A percentile compares a stretch with the other conserved stretches of the same genome.
phyloP scores from a whole-genome alignment of 92 coral and sea anemone genomes.

The Epizoanthus scotinus region DNA sequence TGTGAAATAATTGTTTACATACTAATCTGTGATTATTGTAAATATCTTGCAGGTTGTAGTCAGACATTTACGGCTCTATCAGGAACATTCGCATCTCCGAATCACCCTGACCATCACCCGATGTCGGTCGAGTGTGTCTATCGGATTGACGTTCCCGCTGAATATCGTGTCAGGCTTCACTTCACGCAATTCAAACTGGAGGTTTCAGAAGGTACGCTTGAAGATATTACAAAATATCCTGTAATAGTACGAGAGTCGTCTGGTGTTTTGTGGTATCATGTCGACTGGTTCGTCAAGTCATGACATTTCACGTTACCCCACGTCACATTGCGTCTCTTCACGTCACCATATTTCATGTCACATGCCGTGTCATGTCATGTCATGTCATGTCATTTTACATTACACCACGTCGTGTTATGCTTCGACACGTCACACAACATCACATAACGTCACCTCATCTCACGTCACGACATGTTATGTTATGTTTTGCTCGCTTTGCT shows the following conservation, averaged over 20 bases:
- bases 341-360: too few relatives aligned
- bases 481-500: too few relatives aligned
- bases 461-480: too few relatives aligned
- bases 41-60: slow-evolving; percentile 69
- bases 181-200: slow-evolving; percentile 81
- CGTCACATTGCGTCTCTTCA: too few relatives aligned
- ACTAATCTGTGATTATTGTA: not conserved
- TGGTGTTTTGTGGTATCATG: not conserved
- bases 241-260: not conserved
- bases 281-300: not conserved
- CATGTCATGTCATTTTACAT: not conserved
- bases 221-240: not conserved
- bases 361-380: not conserved
- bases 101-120: slow-evolving; percentile 84
- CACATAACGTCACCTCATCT: too few relatives aligned
- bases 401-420: too few relatives aligned
- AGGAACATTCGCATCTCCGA: slow-evolving; percentile 81
- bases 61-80: slow-evolving; percentile 53
- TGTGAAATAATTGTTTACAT: too few relatives aligned
- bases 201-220: slow-evolving; percentile 64
- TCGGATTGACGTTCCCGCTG: slow-evolving; percentile 66
- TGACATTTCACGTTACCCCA: not conserved
- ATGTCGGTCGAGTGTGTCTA: slow-evolving; percentile 71
- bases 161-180: slow-evolving; percentile 55
- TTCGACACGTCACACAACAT: too few relatives aligned